A percentile compares a stretch with the other conserved stretches of the same genome.
phyloP scores from a whole-genome alignment of 2,888 invertebrate species.

The Conchocele bisecta region DNA sequence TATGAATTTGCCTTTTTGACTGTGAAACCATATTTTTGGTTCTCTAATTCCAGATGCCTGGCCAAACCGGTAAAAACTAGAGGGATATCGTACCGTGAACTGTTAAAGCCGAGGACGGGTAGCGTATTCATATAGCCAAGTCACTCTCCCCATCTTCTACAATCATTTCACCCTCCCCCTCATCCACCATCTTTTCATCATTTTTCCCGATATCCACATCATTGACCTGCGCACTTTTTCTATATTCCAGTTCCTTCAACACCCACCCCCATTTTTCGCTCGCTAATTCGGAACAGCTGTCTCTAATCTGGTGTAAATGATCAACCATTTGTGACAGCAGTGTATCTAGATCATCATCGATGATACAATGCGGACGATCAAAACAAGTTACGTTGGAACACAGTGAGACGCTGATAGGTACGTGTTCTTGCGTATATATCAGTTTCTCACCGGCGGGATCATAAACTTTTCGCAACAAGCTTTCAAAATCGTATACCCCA shows the following conservation, averaged over 20 bases:
- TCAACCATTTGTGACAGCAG: not conserved
- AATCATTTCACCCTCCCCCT: too few species aligned
- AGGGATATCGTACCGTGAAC: conserved; percentile 25
- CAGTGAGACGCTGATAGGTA: conserved; percentile 21
- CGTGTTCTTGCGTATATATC: conserved; percentile 10
- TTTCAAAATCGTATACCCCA: conserved; percentile 25
- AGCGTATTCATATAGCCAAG: not conserved
- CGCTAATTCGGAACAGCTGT: not conserved
- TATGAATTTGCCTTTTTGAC: conserved; percentile 3
- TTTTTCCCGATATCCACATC: too few species aligned
- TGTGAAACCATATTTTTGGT: not conserved
- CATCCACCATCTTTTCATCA: too few species aligned
- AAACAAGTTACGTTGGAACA: conserved; percentile 25
- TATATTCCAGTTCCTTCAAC: not conserved
- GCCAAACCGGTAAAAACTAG: conserved; percentile 4
- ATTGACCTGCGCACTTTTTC: too few species aligned
- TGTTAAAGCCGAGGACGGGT: conserved; percentile 23
- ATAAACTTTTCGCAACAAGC: not conserved
- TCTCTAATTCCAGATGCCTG: not conserved
- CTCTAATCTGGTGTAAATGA: not conserved
- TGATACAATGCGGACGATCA: conserved; percentile 7
- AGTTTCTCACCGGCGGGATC: conserved; percentile 6
- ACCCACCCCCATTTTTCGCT: conserved; percentile 14
- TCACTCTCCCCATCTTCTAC: not conserved
- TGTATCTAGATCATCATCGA: conserved; percentile 6